Conservation (phyloP, 1,140 invertebrate genomes). For the Leptopilina boulardi region DNA sequence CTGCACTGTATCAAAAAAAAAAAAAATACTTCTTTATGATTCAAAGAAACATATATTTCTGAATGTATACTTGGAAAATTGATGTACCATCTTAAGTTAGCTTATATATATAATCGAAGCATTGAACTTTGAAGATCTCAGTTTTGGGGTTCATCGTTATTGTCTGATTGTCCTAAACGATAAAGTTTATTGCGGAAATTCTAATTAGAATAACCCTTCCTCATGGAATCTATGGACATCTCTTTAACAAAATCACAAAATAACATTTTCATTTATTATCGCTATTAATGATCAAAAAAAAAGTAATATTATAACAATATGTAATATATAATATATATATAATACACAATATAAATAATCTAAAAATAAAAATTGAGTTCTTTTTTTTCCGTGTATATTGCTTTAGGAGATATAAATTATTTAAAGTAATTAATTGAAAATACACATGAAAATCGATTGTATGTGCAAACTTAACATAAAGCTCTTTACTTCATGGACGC, state of each 20-base stretch:
- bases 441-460: neutral
- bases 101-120: neutral
- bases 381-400: too few relatives aligned
- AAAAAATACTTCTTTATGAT: too few relatives aligned
- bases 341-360: too few relatives aligned
- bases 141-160: conserved; percentile 5
- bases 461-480: neutral
- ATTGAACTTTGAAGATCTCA: conserved; percentile 6
- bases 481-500: conserved; percentile 5
- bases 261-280: too few relatives aligned
- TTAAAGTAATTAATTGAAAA: neutral
- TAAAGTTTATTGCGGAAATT: neutral
- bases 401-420: too few relatives aligned
- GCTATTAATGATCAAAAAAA: too few relatives aligned
- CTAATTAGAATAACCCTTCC: conserved; percentile 24
- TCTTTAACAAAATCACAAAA: neutral
- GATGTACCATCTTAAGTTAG: neutral
- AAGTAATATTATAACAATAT: too few relatives aligned
- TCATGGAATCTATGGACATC: neutral
- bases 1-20: too few relatives aligned
- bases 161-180: conserved; percentile 10
- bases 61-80: too few relatives aligned
- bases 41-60: too few relatives aligned
- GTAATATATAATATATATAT: too few relatives aligned
- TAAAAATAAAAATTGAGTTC: too few relatives aligned